Base-by-base conservation (phyloP, 2,113 vertebrate genomes). In the Leptocoma aspasia region DNA sequence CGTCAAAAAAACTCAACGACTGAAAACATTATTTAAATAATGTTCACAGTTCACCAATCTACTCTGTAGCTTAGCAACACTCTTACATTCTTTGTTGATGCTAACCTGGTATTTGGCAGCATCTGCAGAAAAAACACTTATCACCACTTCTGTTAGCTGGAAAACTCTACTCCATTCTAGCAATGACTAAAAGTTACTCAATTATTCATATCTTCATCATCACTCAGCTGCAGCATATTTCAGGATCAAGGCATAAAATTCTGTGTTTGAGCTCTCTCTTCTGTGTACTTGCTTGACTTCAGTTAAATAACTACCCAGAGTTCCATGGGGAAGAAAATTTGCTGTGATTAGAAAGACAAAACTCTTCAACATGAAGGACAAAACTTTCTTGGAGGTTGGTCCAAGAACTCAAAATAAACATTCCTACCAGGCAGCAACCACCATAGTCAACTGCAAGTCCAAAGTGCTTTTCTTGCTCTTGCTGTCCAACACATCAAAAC, bases 81-180 rank as follows among this genome's bases (percentile, higher is more conserved):
- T 52, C 42, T 64, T 24, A 47, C 4, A 68, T 53, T 92, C 59
- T 86, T 86, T 0, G 2, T 45, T 82, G 78, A 91, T 72, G 78
- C 41, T 95, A 94, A 95, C 91, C 83, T 78, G 56, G 52, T 77
- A 84, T 90, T 93, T 95, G 94, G 91, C 92, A 90, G 82, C 82
- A 93, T 82, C 82, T 93, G 77, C 86, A 91, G 65, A 92, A 92
- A 95, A 95, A 93, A 78, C 92, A 95, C 85, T 94, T 95, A 91
- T 53, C 82, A 90, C 78, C 85, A 90, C 92, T 92, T 90, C 94
- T 82, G 79, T 54, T 95, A 94, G 79, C 82, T 86, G 42, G 26
- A 88, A 93, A 96, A 91, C 85, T 94, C 89, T 64, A 56, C 39
- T 83, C 52, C 53, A 68, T 89, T 71, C 73, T 72, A 89, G 84